phyloP scores from a whole-genome alignment of 1,140 invertebrate genomes.

The Drosophila kikkawai region DNA sequence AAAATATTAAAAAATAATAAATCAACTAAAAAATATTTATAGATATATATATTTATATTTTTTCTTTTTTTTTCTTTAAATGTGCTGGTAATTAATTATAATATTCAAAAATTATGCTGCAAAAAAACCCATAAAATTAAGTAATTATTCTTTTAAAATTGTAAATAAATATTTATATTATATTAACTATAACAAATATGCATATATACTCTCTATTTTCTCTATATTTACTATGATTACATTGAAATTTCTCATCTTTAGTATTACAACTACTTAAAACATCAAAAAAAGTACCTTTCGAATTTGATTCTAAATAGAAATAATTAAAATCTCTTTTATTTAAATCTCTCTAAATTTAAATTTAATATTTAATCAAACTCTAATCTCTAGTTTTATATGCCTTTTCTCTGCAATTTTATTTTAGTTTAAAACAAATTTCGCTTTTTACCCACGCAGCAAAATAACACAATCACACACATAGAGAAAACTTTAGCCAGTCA shows the following conservation, averaged over 20 bases:
- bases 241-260: too few relatives aligned
- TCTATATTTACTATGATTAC: too few relatives aligned
- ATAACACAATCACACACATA: slow-evolving; percentile 11
- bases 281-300: not conserved
- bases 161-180: too few relatives aligned
- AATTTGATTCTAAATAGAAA: not conserved
- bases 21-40: not conserved
- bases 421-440: slow-evolving; percentile 64
- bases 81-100: not conserved
- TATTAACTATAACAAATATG: too few relatives aligned
- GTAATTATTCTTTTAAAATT: too few relatives aligned
- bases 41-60: too few relatives aligned
- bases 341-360: too few relatives aligned
- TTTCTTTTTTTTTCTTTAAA: too few relatives aligned
- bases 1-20: not conserved
- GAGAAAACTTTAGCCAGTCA: slow-evolving; percentile 58
- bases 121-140: too few relatives aligned
- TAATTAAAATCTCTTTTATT: not conserved
- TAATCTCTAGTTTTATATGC: not conserved
- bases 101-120: not conserved
- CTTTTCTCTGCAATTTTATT: slow-evolving; percentile 1
- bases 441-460: slow-evolving; percentile 48
- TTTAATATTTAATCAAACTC: not conserved
- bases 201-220: too few relatives aligned
- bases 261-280: too few relatives aligned